Evolutionary conservation across 2,888 invertebrate genomes (phyloP).

Genomic region (Abscondita cerata): DNA sequence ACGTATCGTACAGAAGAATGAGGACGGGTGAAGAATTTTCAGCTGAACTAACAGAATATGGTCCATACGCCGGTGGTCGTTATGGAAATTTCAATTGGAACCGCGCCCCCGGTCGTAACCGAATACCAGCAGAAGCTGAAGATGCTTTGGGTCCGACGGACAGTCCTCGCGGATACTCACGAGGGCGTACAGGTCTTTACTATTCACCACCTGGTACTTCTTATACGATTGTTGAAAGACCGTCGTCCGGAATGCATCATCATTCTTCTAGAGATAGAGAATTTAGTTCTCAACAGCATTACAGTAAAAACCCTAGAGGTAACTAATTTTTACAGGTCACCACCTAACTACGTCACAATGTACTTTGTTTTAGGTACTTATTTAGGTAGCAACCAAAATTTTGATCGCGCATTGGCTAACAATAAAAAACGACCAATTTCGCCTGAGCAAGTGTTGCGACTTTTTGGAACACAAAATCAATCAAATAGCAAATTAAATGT

Average conservation of each 20-base stretch:
- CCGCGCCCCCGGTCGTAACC: slow-evolving; percentile 39
- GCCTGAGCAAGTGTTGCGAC: slow-evolving; percentile 73
- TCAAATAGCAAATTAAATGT: slow-evolving; percentile 47
- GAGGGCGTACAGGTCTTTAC: slow-evolving; percentile 74
- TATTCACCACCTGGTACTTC: slow-evolving; percentile 90
- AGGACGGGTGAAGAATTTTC: slow-evolving; percentile 57
- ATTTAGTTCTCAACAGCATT: slow-evolving; percentile 44
- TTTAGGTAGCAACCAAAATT: slow-evolving; percentile 70
- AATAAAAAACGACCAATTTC: slow-evolving; percentile 82
- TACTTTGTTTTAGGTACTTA: slow-evolving; percentile 66
- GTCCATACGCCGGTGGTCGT: slow-evolving; percentile 50
- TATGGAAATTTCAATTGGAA: slow-evolving; percentile 34
- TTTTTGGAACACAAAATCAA: slow-evolving; percentile 52
- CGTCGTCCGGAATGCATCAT: slow-evolving; percentile 69
- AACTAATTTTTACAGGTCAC: background rate
- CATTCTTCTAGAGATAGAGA: slow-evolving; percentile 56
- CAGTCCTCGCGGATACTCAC: slow-evolving; percentile 55
- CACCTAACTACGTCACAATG: background rate
- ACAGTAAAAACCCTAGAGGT: slow-evolving; percentile 59
- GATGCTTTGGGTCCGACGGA: slow-evolving; percentile 64
- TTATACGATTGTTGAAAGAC: slow-evolving; percentile 86
- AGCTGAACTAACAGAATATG: slow-evolving; percentile 59
- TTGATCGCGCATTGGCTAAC: slow-evolving; percentile 60
- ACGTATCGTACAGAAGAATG: slow-evolving; percentile 43
- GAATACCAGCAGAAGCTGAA: slow-evolving; percentile 66